A percentile compares a stretch with the other conserved stretches of the same genome.
phyloP scores from a whole-genome alignment of 30 jellyfish, hydroid and myxozoan genomes.

The Chrysaora quinquecirrha region DNA sequence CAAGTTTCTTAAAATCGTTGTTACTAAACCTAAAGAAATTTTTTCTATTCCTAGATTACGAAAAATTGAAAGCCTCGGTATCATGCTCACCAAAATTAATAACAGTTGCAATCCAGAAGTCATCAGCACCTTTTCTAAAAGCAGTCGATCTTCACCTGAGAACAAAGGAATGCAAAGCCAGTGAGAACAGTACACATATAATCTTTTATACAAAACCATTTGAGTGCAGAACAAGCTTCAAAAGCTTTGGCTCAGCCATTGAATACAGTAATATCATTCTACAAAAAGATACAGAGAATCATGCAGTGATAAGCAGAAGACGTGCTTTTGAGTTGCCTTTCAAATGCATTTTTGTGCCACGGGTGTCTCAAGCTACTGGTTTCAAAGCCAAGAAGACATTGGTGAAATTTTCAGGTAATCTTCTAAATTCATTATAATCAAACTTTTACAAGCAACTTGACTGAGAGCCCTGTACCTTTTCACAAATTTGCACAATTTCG shows the following conservation, averaged over 20 bases:
- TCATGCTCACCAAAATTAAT: constrained; percentile 45
- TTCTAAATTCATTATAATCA: too few relatives aligned
- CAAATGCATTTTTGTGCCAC: constrained; percentile 49
- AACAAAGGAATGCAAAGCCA: constrained; percentile 47
- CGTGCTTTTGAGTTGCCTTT: constrained; percentile 48
- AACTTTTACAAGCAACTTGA: too few relatives aligned
- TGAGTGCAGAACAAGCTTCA: constrained; percentile 56
- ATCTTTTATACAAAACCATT: constrained; percentile 36
- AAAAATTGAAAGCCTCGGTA: constrained; percentile 15
- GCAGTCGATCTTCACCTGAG: constrained; percentile 59
- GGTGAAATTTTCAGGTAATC: constrained; percentile 37
- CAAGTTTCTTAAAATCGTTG: too few relatives aligned
- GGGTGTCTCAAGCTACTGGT: not conserved
- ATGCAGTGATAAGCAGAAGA: constrained; percentile 40
- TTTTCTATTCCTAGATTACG: not conserved
- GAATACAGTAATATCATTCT: constrained; percentile 37
- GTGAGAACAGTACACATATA: constrained; percentile 71
- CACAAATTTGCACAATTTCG: too few relatives aligned
- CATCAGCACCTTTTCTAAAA: constrained; percentile 2
- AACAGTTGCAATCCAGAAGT: constrained; percentile 37
- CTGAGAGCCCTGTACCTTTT: too few relatives aligned
- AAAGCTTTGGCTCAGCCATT: constrained; percentile 15
- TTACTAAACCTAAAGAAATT: too few relatives aligned
- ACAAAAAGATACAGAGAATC: not conserved
- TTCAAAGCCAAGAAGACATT: constrained; percentile 26